A percentile compares a stretch with the other conserved stretches of the same genome.
These are phyloP conservation scores for Sminthurides aquaticus DNA, from an alignment of 2,888 invertebrate genomes.

Conservation along the genomic window DNA sequence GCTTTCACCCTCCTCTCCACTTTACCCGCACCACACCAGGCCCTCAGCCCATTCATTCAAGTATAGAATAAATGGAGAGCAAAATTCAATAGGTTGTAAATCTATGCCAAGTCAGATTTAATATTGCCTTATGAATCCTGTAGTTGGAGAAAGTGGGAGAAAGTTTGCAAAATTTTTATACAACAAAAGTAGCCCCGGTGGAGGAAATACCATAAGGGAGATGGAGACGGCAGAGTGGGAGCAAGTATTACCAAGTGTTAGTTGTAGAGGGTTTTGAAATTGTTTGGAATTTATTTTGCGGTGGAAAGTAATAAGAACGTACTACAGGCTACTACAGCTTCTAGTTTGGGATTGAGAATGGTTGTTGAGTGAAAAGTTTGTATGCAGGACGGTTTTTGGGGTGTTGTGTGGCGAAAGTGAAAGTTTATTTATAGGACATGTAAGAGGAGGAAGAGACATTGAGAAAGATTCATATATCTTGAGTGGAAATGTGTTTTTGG, in stretches of 20 bases:
- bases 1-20: too few species aligned
- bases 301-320: not conserved
- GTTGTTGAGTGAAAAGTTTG: conserved; percentile 7
- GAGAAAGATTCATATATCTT: conserved; percentile 10
- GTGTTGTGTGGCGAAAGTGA: conserved; percentile 2
- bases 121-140: not conserved
- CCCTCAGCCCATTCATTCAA: not conserved
- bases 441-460: conserved; percentile 11
- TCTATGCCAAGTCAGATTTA: not conserved
- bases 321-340: not conserved
- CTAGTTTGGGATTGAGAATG: not conserved
- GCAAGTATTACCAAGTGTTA: not conserved
- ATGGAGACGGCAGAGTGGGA: too few species aligned
- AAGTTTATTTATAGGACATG: conserved; percentile 18
- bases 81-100: conserved; percentile 1
- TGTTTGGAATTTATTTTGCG: conserved; percentile 10
- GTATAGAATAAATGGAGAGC: not conserved
- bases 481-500: conserved; percentile 15
- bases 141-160: not conserved
- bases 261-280: conserved; percentile 5
- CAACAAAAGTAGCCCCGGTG: not conserved
- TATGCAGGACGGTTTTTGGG: conserved; percentile 8
- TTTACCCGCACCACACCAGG: too few species aligned
- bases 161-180: conserved; percentile 3
- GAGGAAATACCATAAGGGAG: too few species aligned